Conservation (phyloP, 2,888 invertebrate species). For the Torymus auratus region DNA sequence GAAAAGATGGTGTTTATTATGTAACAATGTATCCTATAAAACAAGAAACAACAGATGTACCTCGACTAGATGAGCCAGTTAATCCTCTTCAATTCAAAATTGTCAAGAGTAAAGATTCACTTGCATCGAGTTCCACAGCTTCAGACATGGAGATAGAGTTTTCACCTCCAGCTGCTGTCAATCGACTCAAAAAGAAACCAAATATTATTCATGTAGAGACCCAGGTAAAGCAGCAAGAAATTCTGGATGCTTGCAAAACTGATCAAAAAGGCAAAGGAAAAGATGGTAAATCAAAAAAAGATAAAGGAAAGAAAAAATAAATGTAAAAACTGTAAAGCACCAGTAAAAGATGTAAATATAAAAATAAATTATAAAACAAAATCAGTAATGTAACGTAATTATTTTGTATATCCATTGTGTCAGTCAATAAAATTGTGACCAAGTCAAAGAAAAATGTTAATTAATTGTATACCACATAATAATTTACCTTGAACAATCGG, state of each 20-base stretch:
- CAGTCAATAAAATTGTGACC: conserved; percentile 7
- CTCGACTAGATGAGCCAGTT: conserved; percentile 67
- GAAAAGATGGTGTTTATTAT: conserved; percentile 73
- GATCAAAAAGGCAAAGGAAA: conserved; percentile 58
- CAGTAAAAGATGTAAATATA: conserved; percentile 30
- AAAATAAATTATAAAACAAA: conserved; percentile 6
- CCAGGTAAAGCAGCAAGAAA: conserved; percentile 73
- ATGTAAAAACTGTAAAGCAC: conserved; percentile 39
- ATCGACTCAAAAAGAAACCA: conserved; percentile 69
- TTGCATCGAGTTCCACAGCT: conserved; percentile 69
- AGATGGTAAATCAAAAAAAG: conserved; percentile 56
- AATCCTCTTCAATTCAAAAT: conserved; percentile 75
- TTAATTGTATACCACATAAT: too few relatives aligned
- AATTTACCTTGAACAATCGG: too few relatives aligned
- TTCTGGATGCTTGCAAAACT: conserved; percentile 66
- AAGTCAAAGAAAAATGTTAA: neutral
- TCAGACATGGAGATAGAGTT: conserved; percentile 76
- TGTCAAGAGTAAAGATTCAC: conserved; percentile 69
- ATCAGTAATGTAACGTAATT: conserved; percentile 15
- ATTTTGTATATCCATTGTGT: neutral
- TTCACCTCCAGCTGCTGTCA: conserved; percentile 73
- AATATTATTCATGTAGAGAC: conserved; percentile 72
- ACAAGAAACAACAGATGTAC: conserved; percentile 64
- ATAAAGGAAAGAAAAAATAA: conserved; percentile 44
- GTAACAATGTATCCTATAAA: conserved; percentile 76